Percentiles rank a stretch among this genome's conserved stretches.
phyloP scores from a whole-genome alignment of 2,113 vertebrate genomes.

The Cyphomyrus discorhynchus region DNA sequence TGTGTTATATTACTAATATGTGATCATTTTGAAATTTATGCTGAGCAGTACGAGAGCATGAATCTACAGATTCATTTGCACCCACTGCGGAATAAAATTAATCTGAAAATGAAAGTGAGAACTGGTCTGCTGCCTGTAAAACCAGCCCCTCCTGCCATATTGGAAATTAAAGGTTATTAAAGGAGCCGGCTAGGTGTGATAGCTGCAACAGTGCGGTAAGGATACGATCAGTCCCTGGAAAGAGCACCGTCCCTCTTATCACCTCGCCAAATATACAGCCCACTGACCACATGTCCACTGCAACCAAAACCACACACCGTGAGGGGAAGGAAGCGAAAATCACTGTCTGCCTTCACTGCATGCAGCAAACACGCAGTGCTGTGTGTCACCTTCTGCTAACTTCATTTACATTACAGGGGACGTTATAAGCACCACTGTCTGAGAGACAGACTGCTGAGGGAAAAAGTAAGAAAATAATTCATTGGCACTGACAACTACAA shows the following conservation, averaged over 20 bases:
- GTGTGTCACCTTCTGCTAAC: background rate
- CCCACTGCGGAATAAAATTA: background rate
- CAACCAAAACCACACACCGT: slow-evolving; percentile 64
- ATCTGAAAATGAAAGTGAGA: background rate
- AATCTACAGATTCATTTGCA: background rate
- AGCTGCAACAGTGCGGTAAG: slow-evolving; percentile 57
- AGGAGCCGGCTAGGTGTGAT: background rate
- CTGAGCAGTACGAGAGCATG: background rate
- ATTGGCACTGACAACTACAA: background rate
- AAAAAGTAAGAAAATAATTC: background rate
- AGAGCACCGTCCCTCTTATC: slow-evolving; percentile 95
- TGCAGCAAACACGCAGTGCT: background rate
- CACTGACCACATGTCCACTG: slow-evolving; percentile 99
- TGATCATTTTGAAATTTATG: background rate
- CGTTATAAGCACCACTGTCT: background rate
- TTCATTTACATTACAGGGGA: background rate
- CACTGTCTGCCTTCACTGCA: background rate
- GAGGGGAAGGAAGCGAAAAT: slow-evolving; percentile 11
- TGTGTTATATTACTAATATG: background rate
- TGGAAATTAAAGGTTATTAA: background rate
- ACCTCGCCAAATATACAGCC: slow-evolving; percentile 99
- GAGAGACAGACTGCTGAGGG: background rate
- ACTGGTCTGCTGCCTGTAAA: background rate
- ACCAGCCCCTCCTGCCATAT: background rate
- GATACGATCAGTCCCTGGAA: slow-evolving; percentile 97